phyloP scores from a whole-genome alignment of 2,113 vertebrate genomes.

The Notarius quadriscutis region DNA sequence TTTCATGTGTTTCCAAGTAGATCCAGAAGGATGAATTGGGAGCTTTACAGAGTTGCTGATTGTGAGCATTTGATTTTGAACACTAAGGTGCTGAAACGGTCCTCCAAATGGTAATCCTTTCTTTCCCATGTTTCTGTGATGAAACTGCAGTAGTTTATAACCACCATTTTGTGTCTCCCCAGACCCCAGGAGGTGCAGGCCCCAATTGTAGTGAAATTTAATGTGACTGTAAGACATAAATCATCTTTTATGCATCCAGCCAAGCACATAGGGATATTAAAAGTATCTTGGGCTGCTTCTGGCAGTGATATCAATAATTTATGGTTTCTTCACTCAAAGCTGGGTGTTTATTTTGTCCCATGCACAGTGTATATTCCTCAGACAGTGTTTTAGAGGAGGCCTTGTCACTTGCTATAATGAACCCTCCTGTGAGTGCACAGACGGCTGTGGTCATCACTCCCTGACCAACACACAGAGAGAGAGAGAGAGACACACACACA shows the following conservation, averaged over 20 bases:
- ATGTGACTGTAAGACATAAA: constrained; percentile 95
- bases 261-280: constrained; percentile 92
- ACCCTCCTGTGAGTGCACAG: constrained; percentile 79
- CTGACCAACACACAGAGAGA: constrained; percentile 67
- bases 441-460: constrained; percentile 89
- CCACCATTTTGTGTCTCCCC: constrained; percentile 90
- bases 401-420: constrained; percentile 94
- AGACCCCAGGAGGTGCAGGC: constrained; percentile 85
- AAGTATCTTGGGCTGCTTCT: constrained; percentile 87
- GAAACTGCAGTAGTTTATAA: constrained; percentile 89
- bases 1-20: too few relatives aligned
- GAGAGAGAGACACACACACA: too few relatives aligned
- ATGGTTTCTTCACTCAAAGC: constrained; percentile 88
- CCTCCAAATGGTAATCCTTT: constrained; percentile 54
- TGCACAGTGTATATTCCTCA: constrained; percentile 83
- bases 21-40: background rate
- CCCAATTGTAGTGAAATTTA: constrained; percentile 93
- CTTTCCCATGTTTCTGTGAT: constrained; percentile 76
- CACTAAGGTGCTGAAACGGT: constrained; percentile 59
- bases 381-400: constrained; percentile 82
- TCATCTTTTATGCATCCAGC: constrained; percentile 98
- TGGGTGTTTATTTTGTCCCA: constrained; percentile 90
- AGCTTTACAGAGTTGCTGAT: background rate
- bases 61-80: background rate
- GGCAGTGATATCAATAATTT: constrained; percentile 97